phyloP scores from a whole-genome alignment of 2,113 vertebrate genomes.

The Oreochromis spilurus region DNA sequence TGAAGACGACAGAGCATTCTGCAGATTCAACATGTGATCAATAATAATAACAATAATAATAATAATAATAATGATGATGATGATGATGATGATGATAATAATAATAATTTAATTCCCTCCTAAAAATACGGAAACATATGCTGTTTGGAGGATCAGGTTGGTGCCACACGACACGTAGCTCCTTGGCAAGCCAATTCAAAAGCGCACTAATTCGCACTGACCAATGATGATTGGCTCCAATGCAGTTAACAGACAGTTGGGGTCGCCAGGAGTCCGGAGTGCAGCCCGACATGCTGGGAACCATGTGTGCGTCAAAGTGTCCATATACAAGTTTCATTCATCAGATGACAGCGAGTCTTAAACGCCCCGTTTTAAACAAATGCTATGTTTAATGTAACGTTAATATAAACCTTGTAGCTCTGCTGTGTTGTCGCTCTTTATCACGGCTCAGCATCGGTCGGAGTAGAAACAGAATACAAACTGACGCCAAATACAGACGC shows the following conservation, averaged over 20 bases:
- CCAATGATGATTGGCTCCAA: not conserved
- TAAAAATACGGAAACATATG: not conserved
- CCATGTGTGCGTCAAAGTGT: not conserved
- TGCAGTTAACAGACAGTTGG: constrained; percentile 57
- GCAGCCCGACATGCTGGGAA: not conserved
- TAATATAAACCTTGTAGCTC: not conserved
- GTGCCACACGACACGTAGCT: not conserved
- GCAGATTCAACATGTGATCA: not conserved
- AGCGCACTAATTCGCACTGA: not conserved
- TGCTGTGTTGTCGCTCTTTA: not conserved
- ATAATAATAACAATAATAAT: not conserved
- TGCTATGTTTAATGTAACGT: not conserved
- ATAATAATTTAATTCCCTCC: not conserved
- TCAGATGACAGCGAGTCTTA: not conserved
- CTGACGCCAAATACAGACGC: not conserved
- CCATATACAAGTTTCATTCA: not conserved
- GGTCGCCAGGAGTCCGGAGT: constrained; percentile 66
- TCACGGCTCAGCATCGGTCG: not conserved
- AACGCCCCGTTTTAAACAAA: not conserved
- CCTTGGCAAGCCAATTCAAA: not conserved
- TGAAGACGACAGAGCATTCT: not conserved
- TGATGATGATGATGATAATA: not conserved
- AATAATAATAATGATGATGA: not conserved
- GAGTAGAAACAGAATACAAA: not conserved
- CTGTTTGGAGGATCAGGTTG: not conserved